phyloP scores from a whole-genome alignment of 2,797 vertebrate species.

The Acropternis orthonyx region DNA sequence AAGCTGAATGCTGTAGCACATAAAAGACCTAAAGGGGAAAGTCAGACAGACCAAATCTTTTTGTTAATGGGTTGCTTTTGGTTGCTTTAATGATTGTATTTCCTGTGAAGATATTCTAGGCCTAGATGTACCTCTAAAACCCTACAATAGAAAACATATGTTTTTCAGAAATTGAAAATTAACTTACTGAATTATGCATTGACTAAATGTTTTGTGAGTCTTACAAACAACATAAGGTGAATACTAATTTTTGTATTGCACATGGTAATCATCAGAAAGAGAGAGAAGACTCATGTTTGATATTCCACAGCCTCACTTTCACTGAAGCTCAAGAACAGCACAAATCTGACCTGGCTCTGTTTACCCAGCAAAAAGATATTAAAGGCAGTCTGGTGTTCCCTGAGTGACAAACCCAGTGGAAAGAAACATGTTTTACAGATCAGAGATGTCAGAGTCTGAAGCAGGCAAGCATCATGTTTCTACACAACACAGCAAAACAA shows the following conservation, averaged over 20 bases:
- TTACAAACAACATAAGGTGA: not conserved
- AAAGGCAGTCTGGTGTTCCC: not conserved
- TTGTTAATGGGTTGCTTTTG: not conserved
- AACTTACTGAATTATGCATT: constrained; percentile 53
- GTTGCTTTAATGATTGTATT: not conserved
- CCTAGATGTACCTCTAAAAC: not conserved
- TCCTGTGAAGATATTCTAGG: not conserved
- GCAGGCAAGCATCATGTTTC: not conserved
- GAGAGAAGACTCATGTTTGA: not conserved
- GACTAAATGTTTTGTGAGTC: constrained; percentile 53
- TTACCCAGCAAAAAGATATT: not conserved
- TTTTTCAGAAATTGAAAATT: not conserved
- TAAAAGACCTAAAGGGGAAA: not conserved
- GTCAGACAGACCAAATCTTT: not conserved
- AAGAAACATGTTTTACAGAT: not conserved
- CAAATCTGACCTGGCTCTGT: not conserved
- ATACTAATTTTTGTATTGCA: not conserved
- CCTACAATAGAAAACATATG: not conserved
- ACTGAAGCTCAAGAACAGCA: not conserved
- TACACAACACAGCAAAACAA: not conserved
- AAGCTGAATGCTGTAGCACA: not conserved
- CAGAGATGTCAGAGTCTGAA: not conserved
- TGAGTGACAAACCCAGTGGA: not conserved
- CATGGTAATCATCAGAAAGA: not conserved
- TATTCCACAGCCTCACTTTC: not conserved